A percentile compares a stretch with the other conserved stretches of the same genome.
Conservation (phyloP, 2,113 vertebrate genomes). For the Microcebus jonahi region DNA sequence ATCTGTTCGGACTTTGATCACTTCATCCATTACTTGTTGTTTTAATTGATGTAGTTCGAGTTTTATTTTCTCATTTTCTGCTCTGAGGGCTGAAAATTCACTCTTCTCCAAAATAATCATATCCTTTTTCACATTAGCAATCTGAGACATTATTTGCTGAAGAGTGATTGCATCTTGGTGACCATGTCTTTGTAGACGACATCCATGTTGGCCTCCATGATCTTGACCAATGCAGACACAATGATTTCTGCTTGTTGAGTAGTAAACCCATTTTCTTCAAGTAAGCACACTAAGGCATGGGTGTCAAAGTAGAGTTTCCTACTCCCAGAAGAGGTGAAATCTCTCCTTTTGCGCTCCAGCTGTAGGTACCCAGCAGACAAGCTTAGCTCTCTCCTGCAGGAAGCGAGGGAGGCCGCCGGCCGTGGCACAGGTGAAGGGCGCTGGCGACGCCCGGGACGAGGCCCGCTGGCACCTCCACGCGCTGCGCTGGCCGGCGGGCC, state of each 20-base stretch:
- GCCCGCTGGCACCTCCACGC: too few relatives aligned
- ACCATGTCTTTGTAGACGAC: conserved; percentile 94
- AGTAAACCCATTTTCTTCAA: conserved; percentile 94
- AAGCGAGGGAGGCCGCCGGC: too few relatives aligned
- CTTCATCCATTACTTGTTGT: conserved; percentile 86
- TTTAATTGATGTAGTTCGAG: conserved; percentile 92
- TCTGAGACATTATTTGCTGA: conserved; percentile 96
- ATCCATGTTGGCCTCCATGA: conserved; percentile 92
- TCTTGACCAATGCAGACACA: conserved; percentile 90
- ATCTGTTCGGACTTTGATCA: too few relatives aligned
- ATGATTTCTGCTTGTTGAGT: conserved; percentile 93
- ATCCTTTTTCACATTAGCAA: conserved; percentile 95
- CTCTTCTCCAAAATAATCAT: conserved; percentile 99
- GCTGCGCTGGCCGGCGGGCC: too few relatives aligned
- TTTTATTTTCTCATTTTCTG: conserved; percentile 98
- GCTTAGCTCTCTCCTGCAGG: conserved; percentile 83
- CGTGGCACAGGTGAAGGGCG: too few relatives aligned
- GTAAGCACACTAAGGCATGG: conserved; percentile 91
- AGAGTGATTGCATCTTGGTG: conserved; percentile 95
- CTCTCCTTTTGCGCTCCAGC: conserved; percentile 82
- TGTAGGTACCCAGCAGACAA: conserved; percentile 81
- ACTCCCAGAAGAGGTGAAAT: conserved; percentile 81
- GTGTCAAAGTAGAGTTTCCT: conserved; percentile 93
- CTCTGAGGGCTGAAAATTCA: conserved; percentile 94
- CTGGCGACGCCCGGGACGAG: too few relatives aligned